Conservation (phyloP, 2,113 vertebrate genomes). For the Anguilla rostrata region DNA sequence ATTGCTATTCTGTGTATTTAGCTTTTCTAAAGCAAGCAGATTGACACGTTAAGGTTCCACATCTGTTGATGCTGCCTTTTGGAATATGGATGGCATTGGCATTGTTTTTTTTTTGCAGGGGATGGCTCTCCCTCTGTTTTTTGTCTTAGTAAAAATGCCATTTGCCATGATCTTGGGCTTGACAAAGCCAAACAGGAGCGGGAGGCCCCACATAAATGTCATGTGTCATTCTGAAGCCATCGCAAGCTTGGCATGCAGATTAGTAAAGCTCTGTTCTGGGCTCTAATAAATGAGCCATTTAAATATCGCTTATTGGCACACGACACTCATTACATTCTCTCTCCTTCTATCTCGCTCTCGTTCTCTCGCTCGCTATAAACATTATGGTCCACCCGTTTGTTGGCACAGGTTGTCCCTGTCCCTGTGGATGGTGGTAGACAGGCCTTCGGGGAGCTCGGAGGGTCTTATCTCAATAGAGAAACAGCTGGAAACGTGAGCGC, state of each 20-base stretch:
- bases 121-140: neutral
- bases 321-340: neutral
- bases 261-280: neutral
- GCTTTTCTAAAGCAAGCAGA: neutral
- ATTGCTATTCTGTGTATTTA: neutral
- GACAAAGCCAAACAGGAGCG: neutral
- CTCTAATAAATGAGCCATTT: slow-evolving; percentile 24
- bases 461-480: neutral
- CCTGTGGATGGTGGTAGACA: neutral
- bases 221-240: neutral
- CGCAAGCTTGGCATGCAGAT: neutral
- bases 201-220: neutral
- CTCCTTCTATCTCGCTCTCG: neutral
- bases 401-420: neutral
- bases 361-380: slow-evolving; percentile 25
- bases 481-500: neutral
- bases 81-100: neutral
- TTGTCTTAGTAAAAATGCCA: neutral
- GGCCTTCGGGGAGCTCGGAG: neutral
- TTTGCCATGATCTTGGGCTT: slow-evolving; percentile 10
- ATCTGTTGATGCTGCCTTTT: neutral
- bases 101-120: neutral
- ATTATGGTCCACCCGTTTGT: slow-evolving; percentile 16
- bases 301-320: slow-evolving; percentile 21
- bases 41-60: neutral